Evolutionary conservation across 2,888 invertebrate genomes (phyloP).

Genomic region (Morpho achilles): DNA sequence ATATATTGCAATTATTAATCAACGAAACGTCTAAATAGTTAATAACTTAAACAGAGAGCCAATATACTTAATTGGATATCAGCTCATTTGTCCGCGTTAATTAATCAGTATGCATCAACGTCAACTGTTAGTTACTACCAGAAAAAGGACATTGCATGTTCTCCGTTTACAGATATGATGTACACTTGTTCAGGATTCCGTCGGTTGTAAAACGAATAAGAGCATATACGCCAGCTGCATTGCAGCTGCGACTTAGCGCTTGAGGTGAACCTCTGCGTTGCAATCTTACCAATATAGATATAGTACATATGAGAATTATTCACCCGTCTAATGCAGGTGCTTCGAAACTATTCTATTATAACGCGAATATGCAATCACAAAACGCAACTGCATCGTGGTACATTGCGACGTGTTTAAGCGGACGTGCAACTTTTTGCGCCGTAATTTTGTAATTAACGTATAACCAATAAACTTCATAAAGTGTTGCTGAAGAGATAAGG

Average conservation of each 20-base stretch:
- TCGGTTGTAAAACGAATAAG: slow-evolving; percentile 64
- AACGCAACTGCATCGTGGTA: neutral
- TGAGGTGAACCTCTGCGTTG: slow-evolving; percentile 25
- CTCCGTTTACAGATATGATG: slow-evolving; percentile 29
- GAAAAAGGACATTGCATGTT: slow-evolving; percentile 27
- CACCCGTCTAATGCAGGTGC: slow-evolving; percentile 49
- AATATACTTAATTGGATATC: no score
- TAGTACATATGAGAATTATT: slow-evolving; percentile 43
- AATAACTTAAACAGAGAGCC: no score
- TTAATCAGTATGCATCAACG: slow-evolving; percentile 19
- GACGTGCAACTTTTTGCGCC: neutral
- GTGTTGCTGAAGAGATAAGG: no score
- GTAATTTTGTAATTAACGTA: no score
- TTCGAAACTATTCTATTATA: slow-evolving; percentile 11
- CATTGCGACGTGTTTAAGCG: neutral
- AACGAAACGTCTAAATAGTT: no score
- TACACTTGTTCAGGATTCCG: slow-evolving; percentile 35
- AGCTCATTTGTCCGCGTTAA: slow-evolving; percentile 6
- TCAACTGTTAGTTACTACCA: slow-evolving; percentile 27
- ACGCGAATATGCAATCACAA: slow-evolving; percentile 2
- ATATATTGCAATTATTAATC: no score
- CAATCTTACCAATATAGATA: slow-evolving; percentile 30
- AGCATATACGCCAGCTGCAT: slow-evolving; percentile 67
- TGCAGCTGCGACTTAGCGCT: slow-evolving; percentile 57
- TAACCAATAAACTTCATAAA: no score